Evolutionary conservation across 2,113 vertebrate species (phyloP).

Genomic region (Bufo gargarizans): DNA sequence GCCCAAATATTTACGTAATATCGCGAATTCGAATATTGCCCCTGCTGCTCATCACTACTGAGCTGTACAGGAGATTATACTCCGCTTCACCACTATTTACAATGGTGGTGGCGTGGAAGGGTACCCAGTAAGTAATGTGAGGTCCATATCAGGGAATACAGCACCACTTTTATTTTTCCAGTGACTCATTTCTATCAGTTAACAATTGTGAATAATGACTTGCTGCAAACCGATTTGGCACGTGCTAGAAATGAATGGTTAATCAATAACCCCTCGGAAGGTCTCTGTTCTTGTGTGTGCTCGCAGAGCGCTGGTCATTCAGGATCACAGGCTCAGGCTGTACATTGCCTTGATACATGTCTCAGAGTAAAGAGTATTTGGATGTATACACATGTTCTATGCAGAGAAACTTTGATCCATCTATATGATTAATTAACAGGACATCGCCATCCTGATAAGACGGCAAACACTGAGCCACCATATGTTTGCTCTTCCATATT

Average conservation of each 20-base stretch:
- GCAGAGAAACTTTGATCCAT: conserved; percentile 9
- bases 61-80: too few relatives aligned
- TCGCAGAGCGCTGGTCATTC: neutral
- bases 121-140: too few relatives aligned
- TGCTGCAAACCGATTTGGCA: neutral
- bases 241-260: neutral
- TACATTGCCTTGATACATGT: neutral
- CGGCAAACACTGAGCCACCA: conserved; percentile 26
- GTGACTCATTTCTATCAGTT: neutral
- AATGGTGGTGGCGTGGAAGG: too few relatives aligned
- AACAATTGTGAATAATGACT: neutral
- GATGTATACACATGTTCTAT: conserved; percentile 1
- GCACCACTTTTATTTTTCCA: neutral
- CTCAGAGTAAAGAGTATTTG: neutral
- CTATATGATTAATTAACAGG: conserved; percentile 41
- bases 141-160: too few relatives aligned
- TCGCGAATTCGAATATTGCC: too few relatives aligned
- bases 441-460: conserved; percentile 38
- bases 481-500: conserved; percentile 55
- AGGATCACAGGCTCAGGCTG: neutral
- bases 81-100: too few relatives aligned
- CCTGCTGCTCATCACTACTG: too few relatives aligned
- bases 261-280: neutral
- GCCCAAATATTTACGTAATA: too few relatives aligned
- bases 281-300: neutral